These are phyloP conservation scores for Palythoa caribaeorum DNA, from an alignment of 92 coral and sea anemone species.

Conservation along the genomic window DNA sequence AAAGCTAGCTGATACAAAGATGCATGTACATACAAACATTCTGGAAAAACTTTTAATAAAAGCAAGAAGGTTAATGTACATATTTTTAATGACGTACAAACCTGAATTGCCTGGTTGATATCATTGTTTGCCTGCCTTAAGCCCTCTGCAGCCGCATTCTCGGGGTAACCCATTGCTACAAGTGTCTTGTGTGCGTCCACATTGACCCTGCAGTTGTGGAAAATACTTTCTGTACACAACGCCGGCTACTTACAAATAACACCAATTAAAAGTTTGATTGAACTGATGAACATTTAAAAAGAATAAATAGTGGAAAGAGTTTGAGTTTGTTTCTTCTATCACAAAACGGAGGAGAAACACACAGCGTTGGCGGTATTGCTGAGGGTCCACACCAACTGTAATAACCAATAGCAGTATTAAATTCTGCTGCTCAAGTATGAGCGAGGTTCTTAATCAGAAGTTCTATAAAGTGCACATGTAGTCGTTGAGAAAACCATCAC, in stretches of 20 bases:
- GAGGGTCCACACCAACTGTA: too few relatives aligned
- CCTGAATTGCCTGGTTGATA: conserved; percentile 89
- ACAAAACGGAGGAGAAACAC: too few relatives aligned
- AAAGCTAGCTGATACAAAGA: too few relatives aligned
- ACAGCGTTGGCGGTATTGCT: too few relatives aligned
- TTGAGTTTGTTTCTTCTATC: too few relatives aligned
- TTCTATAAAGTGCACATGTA: too few relatives aligned
- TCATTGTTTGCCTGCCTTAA: conserved; percentile 91
- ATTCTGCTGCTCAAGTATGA: too few relatives aligned
- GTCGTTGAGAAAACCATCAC: too few relatives aligned
- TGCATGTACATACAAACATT: too few relatives aligned
- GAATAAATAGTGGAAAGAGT: neutral
- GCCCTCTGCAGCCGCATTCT: conserved; percentile 69
- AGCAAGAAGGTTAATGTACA: neutral
- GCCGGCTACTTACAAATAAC: neutral
- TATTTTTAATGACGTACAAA: conserved; percentile 13
- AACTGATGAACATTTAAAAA: neutral
- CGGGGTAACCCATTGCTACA: conserved; percentile 86
- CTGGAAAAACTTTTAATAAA: neutral
- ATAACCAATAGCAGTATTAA: too few relatives aligned
- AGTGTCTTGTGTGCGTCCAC: conserved; percentile 74
- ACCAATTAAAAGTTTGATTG: neutral
- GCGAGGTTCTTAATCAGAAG: too few relatives aligned
- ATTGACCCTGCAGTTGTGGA: conserved; percentile 67
- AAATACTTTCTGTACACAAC: neutral